phyloP scores from a whole-genome alignment of 2,797 vertebrate genomes.

The Parauchenoglanis ngamensis region DNA sequence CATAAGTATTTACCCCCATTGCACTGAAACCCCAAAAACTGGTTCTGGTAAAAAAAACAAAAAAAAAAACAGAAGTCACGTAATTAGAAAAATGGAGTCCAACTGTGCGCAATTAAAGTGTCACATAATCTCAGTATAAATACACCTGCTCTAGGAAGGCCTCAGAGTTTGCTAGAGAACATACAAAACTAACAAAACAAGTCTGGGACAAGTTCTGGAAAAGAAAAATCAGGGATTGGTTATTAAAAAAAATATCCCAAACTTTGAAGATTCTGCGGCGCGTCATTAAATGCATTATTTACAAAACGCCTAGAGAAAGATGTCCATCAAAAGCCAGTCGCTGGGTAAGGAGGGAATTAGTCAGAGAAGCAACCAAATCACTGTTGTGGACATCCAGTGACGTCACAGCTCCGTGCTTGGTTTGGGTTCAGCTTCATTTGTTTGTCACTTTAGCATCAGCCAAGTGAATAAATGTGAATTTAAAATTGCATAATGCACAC shows the following conservation, averaged over 20 bases:
- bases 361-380: slow-evolving; percentile 7
- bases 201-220: neutral
- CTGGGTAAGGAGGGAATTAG: neutral
- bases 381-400: neutral
- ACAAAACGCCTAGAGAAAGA: neutral
- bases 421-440: neutral
- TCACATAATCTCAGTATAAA: neutral
- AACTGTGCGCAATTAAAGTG: neutral
- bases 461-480: slow-evolving; percentile 1
- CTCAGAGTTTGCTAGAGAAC: neutral
- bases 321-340: neutral
- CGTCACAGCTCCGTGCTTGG: neutral
- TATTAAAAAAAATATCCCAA: neutral
- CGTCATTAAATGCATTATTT: neutral
- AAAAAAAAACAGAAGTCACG: neutral
- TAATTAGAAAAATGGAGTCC: neutral
- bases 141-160: neutral
- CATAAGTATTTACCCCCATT: neutral
- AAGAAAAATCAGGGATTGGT: neutral
- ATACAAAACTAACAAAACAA: neutral
- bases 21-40: neutral
- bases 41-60: neutral
- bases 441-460: neutral
- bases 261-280: neutral
- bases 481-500: slow-evolving; percentile 12